These are phyloP conservation scores for Galemys pyrenaicus DNA, from an alignment of 2,113 vertebrate species.

Conservation along the genomic window DNA sequence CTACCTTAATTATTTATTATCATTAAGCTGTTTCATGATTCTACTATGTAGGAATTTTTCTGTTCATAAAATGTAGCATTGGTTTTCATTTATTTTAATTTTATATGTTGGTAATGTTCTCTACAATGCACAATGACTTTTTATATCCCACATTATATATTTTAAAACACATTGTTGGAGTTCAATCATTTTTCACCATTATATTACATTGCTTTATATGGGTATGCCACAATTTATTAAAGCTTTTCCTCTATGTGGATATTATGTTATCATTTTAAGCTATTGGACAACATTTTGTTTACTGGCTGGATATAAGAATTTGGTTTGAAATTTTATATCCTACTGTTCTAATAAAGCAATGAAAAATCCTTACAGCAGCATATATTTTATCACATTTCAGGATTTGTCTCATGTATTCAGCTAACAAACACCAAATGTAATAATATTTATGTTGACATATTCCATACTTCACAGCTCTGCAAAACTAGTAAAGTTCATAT, in stretches of 20 bases:
- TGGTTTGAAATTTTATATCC: slow-evolving; percentile 55
- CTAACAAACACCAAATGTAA: slow-evolving; percentile 55
- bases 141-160: neutral
- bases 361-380: slow-evolving; percentile 37
- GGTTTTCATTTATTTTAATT: neutral
- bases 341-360: slow-evolving; percentile 24
- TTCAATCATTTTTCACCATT: neutral
- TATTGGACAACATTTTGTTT: neutral
- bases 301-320: neutral
- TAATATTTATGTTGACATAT: slow-evolving; percentile 55
- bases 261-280: slow-evolving; percentile 39
- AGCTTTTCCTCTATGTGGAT: slow-evolving; percentile 7
- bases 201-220: neutral
- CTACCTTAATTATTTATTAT: neutral
- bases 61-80: neutral
- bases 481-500: slow-evolving; percentile 38
- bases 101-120: neutral
- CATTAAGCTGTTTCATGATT: neutral
- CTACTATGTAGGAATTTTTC: neutral
- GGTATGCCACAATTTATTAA: slow-evolving; percentile 1
- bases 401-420: slow-evolving; percentile 53
- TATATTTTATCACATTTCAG: slow-evolving; percentile 60
- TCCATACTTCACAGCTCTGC: slow-evolving; percentile 12
- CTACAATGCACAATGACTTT: neutral
- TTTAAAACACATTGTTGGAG: neutral